phyloP scores from a whole-genome alignment of 2,797 vertebrate genomes.

The Sebastes ruberrimus region DNA sequence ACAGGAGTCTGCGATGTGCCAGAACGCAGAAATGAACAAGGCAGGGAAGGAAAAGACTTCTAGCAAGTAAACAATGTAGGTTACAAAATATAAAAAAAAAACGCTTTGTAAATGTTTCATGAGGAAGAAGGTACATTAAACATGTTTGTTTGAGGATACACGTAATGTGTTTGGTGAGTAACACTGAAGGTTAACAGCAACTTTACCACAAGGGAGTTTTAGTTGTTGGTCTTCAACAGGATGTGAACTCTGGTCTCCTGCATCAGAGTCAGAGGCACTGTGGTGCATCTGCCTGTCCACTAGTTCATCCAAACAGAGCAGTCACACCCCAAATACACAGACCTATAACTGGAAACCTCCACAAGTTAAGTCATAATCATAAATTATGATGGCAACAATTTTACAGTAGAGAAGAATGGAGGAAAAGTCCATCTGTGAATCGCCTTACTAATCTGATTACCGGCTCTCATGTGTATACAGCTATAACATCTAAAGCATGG shows the following conservation, averaged over 20 bases:
- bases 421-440: not conserved
- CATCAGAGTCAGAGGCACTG: too few species aligned
- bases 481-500: not conserved
- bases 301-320: not conserved
- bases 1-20: not conserved
- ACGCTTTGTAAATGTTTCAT: not conserved
- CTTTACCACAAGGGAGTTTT: not conserved
- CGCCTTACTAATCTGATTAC: not conserved
- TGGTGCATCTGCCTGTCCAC: not conserved
- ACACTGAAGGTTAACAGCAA: not conserved
- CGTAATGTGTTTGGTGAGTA: not conserved
- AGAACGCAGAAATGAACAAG: not conserved
- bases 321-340: not conserved
- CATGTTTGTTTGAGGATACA: slow-evolving; percentile 6
- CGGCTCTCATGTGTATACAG: not conserved
- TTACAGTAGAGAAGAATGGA: not conserved
- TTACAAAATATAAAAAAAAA: too few species aligned
- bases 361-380: not conserved
- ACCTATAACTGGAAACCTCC: not conserved
- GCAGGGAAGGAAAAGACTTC: not conserved
- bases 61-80: not conserved
- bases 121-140: not conserved
- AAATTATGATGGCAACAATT: not conserved
- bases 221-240: not conserved
- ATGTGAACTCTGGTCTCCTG: not conserved